Evolutionary conservation across 1,140 invertebrate genomes (phyloP).

Genomic region (Phortica variegata): DNA sequence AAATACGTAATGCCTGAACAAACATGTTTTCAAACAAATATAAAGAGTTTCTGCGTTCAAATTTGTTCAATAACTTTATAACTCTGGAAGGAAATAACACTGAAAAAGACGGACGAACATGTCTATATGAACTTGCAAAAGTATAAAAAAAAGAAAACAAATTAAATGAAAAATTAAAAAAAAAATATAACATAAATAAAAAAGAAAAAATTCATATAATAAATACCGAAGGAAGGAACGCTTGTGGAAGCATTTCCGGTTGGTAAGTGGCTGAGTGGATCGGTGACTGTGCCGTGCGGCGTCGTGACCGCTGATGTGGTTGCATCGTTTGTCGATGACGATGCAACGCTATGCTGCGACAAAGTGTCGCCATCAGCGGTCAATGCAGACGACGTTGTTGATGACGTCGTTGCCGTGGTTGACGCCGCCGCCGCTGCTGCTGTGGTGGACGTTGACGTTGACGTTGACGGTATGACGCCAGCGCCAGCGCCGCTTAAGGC

Average conservation of each 20-base stretch:
- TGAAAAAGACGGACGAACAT: too few species aligned
- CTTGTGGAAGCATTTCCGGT: constrained; percentile 54
- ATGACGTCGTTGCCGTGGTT: constrained; percentile 1
- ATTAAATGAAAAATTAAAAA: constrained; percentile 5
- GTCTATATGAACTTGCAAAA: too few species aligned
- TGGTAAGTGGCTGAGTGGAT: constrained; percentile 50
- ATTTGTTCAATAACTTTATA: too few species aligned
- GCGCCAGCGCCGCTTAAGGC: constrained; percentile 12
- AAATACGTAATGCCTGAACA: too few species aligned
- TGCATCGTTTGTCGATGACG: constrained; percentile 11
- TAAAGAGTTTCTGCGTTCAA: too few species aligned
- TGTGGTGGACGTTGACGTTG: constrained; percentile 6
- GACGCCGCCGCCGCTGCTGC: constrained; percentile 11
- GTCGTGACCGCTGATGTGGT: constrained; percentile 11
- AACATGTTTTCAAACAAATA: too few species aligned
- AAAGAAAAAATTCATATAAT: constrained; percentile 7
- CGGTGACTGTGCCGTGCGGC: constrained; percentile 18
- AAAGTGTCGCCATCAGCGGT: neutral
- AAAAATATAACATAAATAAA: constrained; percentile 12
- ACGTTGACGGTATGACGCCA: neutral
- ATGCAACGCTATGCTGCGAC: constrained; percentile 1
- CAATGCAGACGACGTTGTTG: constrained; percentile 4
- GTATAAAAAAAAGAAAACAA: too few species aligned
- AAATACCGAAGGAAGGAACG: constrained; percentile 30
- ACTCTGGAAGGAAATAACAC: too few species aligned